phyloP scores from a whole-genome alignment of 2,797 vertebrate species.

The Linurgus olivaceus region DNA sequence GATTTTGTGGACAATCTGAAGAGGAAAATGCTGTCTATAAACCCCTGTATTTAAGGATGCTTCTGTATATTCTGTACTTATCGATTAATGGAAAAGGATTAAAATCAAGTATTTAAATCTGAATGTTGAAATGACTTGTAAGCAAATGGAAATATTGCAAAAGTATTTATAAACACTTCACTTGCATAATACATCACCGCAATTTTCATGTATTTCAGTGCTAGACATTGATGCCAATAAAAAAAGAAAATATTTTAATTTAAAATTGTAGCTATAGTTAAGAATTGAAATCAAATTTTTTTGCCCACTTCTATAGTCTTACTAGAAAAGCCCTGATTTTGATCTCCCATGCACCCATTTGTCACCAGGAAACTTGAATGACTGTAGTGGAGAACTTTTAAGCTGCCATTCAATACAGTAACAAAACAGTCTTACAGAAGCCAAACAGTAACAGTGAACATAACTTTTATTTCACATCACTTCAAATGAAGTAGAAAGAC shows the following conservation, averaged over 20 bases:
- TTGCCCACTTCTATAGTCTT: neutral
- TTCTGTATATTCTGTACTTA: neutral
- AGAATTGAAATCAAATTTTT: neutral
- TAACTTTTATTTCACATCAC: neutral
- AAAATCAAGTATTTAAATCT: neutral
- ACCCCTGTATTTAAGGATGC: neutral
- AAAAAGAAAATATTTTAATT: neutral
- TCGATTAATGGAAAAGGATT: neutral
- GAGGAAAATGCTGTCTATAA: neutral
- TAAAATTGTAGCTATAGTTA: neutral
- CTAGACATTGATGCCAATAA: neutral
- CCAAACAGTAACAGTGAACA: neutral
- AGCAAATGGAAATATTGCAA: neutral
- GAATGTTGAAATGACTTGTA: neutral
- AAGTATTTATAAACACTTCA: neutral
- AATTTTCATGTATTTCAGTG: neutral
- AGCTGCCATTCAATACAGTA: neutral
- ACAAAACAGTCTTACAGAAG: neutral
- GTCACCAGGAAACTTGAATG: neutral
- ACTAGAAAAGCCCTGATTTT: neutral
- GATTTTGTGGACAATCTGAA: conserved; percentile 3
- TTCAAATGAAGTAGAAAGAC: neutral
- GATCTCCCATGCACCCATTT: neutral
- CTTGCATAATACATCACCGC: neutral
- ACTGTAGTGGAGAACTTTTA: neutral